Percentiles rank a stretch among this genome's conserved stretches.
phyloP scores from a whole-genome alignment of 2,113 vertebrate species.

The Chunga burmeisteri region DNA sequence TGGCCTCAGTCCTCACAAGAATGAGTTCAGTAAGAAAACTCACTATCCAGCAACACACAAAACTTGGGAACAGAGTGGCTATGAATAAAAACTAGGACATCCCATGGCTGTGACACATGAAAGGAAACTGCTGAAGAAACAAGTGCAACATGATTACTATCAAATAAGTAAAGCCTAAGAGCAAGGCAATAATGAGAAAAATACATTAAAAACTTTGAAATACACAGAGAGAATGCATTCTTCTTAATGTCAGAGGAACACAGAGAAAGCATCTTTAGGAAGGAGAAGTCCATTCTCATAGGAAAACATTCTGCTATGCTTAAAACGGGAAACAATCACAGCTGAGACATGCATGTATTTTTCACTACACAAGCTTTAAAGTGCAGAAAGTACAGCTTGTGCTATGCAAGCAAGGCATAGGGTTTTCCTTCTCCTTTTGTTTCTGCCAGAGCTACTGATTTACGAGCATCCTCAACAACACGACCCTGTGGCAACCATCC shows the following conservation, averaged over 20 bases:
- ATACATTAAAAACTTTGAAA: not conserved
- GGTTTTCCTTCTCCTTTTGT: slow-evolving; percentile 4
- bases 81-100: not conserved
- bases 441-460: slow-evolving; percentile 32
- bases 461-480: not conserved
- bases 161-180: not conserved
- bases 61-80: not conserved
- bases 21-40: not conserved
- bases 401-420: not conserved
- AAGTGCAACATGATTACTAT: not conserved
- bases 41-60: not conserved
- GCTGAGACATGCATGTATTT: not conserved
- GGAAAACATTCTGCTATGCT: not conserved
- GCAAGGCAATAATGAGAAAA: not conserved
- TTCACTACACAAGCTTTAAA: not conserved
- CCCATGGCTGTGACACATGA: not conserved
- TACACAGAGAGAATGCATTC: not conserved
- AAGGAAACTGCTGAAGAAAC: not conserved
- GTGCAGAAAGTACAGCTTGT: not conserved
- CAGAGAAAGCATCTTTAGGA: not conserved
- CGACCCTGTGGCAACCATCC: not conserved
- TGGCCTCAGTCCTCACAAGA: not conserved
- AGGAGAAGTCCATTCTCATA: not conserved
- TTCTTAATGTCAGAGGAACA: not conserved
- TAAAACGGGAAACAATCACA: not conserved